Evolutionary conservation across 2,113 vertebrate genomes (phyloP), one percentile per base, ranked within the genome.

Genomic region (Chlorodrepanis virens): DNA sequence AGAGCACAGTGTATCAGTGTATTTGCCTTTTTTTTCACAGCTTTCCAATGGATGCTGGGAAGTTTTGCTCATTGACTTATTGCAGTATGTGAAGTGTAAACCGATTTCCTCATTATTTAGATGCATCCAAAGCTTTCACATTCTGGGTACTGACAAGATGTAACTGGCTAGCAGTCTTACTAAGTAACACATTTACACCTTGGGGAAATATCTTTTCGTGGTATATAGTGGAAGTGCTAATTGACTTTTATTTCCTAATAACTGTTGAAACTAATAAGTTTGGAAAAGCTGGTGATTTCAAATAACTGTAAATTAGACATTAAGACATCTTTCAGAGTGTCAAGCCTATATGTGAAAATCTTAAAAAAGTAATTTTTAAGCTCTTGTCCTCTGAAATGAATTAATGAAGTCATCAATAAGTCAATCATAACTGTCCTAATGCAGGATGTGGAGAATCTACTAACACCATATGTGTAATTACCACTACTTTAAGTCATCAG

Each of bases 201-300:
- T 59, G 52, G 97, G 96, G 96, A 97, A 98, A 98, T 97, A 95
- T 92, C 76, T 96, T 94, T 95, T 87, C 64, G 81, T 79, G 49
- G 84, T 95, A 89, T 84, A 83, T 77, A 67, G 39, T 84, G 63
- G 77, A 96, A 97, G 95, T 90, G 96, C 89, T 98, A 98, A 98
- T 96, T 98, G 95, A 95, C 96, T 97, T 97, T 92, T 95, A 95
- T 93, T 96, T 97, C 95, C 89, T 96, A 98, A 97, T 97, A 97
- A 96, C 82, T 80, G 77, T 94, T 94, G 95, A 97, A 97, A 93
- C 86, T 93, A 96, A 65, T 93, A 96, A 69, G 61, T 89, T 82
- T 90, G 57, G 81, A 96, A 96, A 97, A 84, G 57, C 45, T 94
- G 67, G 33, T 86, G 77, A 95, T 94, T 96, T 96, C 91, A 95